Percentiles rank a stretch among this genome's conserved stretches.
phyloP scores from a whole-genome alignment of 2,113 vertebrate species.

The Raja brachyura region DNA sequence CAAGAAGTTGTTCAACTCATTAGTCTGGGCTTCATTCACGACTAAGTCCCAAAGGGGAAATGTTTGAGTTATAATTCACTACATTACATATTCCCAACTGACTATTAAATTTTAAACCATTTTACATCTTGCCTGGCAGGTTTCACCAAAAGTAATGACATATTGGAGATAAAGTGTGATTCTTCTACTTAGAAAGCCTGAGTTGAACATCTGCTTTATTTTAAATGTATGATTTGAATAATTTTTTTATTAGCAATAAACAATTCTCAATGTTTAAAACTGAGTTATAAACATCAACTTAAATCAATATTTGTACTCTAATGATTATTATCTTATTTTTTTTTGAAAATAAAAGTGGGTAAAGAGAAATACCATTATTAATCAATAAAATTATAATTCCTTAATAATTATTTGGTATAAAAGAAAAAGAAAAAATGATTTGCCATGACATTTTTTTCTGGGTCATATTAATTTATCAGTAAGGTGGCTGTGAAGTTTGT shows the following conservation, averaged over 20 bases:
- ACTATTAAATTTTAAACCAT: not conserved
- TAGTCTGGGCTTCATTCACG: constrained; percentile 18
- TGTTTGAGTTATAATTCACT: not conserved
- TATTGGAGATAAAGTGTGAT: not conserved
- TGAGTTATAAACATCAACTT: too few species aligned
- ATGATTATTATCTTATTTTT: too few species aligned
- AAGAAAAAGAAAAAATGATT: too few species aligned
- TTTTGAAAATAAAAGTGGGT: too few species aligned
- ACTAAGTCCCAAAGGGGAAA: not conserved
- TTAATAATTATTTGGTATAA: too few species aligned
- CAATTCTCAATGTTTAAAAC: too few species aligned
- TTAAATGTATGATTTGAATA: not conserved
- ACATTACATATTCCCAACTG: not conserved
- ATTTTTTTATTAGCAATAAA: too few species aligned
- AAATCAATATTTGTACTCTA: too few species aligned
- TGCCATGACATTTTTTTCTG: not conserved
- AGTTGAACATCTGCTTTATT: not conserved
- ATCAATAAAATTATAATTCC: too few species aligned
- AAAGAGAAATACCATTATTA: too few species aligned
- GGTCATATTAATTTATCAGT: not conserved
- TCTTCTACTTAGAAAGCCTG: not conserved
- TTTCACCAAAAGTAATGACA: constrained; percentile 20
- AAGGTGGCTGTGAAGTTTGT: not conserved
- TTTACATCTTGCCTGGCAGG: constrained; percentile 11
- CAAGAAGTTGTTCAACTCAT: not conserved